Evolutionary conservation across 2,797 vertebrate genomes (phyloP).

Genomic region (Pteropus rufus): DNA sequence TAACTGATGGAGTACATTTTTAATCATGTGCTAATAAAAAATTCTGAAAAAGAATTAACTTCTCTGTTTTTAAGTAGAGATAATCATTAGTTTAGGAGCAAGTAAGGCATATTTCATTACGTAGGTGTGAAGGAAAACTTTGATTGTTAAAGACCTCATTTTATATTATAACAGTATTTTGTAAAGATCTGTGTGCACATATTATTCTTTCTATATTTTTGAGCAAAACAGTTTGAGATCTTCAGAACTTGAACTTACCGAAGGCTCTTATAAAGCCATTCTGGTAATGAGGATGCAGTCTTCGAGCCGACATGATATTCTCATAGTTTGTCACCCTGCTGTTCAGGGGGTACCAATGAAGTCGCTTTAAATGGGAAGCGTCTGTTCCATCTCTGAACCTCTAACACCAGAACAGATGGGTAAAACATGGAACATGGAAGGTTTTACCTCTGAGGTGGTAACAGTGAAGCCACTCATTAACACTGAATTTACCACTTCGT

Average conservation of each 20-base stretch:
- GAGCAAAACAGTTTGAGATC: constrained; percentile 53
- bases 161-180: constrained; percentile 47
- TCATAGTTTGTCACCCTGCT: constrained; percentile 91
- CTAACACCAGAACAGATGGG: constrained; percentile 99
- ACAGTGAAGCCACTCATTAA: constrained; percentile 99
- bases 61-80: neutral
- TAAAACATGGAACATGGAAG: constrained; percentile 92
- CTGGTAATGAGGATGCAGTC: constrained; percentile 90
- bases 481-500: constrained; percentile 99
- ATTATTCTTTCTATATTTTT: constrained; percentile 46
- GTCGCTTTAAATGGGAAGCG: constrained; percentile 92
- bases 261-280: constrained; percentile 80
- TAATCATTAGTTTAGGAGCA: neutral
- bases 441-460: constrained; percentile 99
- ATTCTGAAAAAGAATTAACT: neutral
- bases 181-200: neutral
- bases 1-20: neutral
- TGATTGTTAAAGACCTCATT: constrained; percentile 7
- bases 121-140: constrained; percentile 33
- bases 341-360: constrained; percentile 88
- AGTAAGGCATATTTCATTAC: neutral
- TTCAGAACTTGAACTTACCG: constrained; percentile 58
- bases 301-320: constrained; percentile 84
- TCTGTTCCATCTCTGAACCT: constrained; percentile 93
- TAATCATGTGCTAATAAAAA: neutral